A percentile compares a stretch with the other conserved stretches of the same genome.
Conservation (phyloP, 1,140 invertebrate species). For the Calycopis cecrops region DNA sequence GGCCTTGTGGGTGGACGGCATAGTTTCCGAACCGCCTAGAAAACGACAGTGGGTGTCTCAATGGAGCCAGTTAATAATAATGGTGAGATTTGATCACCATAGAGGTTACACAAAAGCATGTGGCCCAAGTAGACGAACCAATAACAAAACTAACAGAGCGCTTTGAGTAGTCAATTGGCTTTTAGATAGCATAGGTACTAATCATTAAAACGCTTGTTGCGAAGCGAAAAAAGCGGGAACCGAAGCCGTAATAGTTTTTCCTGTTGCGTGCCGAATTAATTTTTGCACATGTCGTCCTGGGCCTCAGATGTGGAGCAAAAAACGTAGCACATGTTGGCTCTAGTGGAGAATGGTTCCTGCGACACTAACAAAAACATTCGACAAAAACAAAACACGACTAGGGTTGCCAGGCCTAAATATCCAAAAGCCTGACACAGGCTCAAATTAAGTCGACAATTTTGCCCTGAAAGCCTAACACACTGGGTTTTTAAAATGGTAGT, state of each 20-base stretch:
- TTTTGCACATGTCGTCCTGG: constrained; percentile 62
- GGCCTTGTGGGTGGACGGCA: constrained; percentile 67
- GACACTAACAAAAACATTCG: constrained; percentile 18
- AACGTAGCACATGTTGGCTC: constrained; percentile 60
- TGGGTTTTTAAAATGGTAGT: too few relatives aligned
- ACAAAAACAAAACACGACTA: too few relatives aligned
- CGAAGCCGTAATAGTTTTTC: constrained; percentile 50
- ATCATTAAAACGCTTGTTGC: constrained; percentile 36
- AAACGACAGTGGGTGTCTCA: constrained; percentile 72
- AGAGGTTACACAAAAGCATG: constrained; percentile 72
- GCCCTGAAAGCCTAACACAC: too few relatives aligned
- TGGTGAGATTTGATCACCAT: constrained; percentile 74
- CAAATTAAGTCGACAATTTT: too few relatives aligned
- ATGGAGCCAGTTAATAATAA: constrained; percentile 74
- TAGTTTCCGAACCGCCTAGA: constrained; percentile 67
- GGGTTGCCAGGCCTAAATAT: too few relatives aligned
- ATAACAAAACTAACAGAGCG: constrained; percentile 62
- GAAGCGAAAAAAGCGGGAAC: too few relatives aligned
- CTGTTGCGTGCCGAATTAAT: constrained; percentile 39
- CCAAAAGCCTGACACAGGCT: too few relatives aligned
- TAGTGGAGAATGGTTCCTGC: constrained; percentile 32
- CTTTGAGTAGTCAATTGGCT: constrained; percentile 46
- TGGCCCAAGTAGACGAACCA: constrained; percentile 54
- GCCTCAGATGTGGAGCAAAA: constrained; percentile 65
- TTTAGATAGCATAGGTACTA: constrained; percentile 45